These are phyloP conservation scores for Lepidochrysops patricia DNA, from an alignment of 2,888 invertebrate species.

Conservation along the genomic window DNA sequence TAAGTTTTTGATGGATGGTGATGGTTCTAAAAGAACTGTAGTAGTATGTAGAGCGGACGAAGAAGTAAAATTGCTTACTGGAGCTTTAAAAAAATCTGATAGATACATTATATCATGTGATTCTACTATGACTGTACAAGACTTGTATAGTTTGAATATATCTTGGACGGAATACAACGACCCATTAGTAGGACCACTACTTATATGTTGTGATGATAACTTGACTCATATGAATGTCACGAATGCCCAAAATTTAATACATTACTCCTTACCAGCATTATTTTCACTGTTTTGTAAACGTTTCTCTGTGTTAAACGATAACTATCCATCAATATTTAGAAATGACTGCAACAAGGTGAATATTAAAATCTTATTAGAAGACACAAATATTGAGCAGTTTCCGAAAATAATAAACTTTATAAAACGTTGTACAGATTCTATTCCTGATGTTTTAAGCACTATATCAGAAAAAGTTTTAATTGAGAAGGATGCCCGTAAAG, in stretches of 20 bases:
- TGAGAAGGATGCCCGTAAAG: slow-evolving; percentile 56
- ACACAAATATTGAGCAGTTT: slow-evolving; percentile 73
- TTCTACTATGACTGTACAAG: slow-evolving; percentile 49
- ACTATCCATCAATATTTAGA: slow-evolving; percentile 65
- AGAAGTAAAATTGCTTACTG: slow-evolving; percentile 64
- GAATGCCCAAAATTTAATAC: slow-evolving; percentile 79
- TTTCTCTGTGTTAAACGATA: slow-evolving; percentile 78
- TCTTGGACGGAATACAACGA: slow-evolving; percentile 51
- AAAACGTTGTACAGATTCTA: slow-evolving; percentile 53
- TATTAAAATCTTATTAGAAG: slow-evolving; percentile 75
- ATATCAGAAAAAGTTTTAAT: slow-evolving; percentile 43
- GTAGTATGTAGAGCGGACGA: slow-evolving; percentile 76
- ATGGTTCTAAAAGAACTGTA: slow-evolving; percentile 68
- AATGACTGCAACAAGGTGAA: slow-evolving; percentile 36
- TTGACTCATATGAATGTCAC: slow-evolving; percentile 77
- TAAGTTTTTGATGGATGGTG: slow-evolving; percentile 63
- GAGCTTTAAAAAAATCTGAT: slow-evolving; percentile 32
- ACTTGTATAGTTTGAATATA: slow-evolving; percentile 49
- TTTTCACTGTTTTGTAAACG: slow-evolving; percentile 81
- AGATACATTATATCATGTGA: slow-evolving; percentile 44
- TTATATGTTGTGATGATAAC: slow-evolving; percentile 81
- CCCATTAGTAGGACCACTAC: slow-evolving; percentile 59
- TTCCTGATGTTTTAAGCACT: slow-evolving; percentile 45
- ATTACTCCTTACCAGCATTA: slow-evolving; percentile 79
- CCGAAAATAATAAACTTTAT: slow-evolving; percentile 77